Percentiles rank a stretch among this genome's conserved stretches.
These are phyloP conservation scores for Nymphalis polychloros DNA, from an alignment of 2,888 invertebrate species.

Conservation along the genomic window DNA sequence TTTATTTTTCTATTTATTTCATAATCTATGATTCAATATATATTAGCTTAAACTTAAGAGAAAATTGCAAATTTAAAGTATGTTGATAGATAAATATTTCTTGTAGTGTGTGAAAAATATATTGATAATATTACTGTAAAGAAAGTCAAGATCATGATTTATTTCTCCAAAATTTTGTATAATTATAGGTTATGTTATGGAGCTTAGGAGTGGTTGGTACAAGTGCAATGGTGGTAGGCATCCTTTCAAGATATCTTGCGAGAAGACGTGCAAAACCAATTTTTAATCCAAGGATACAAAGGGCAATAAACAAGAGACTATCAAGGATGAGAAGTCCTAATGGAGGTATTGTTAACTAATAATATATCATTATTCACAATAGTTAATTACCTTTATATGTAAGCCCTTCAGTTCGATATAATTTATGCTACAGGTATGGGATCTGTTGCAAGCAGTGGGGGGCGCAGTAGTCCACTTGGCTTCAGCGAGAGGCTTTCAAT, in stretches of 20 bases:
- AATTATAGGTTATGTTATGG: slow-evolving; percentile 84
- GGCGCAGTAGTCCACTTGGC: slow-evolving; percentile 82
- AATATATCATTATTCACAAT: background rate
- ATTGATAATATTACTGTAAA: background rate
- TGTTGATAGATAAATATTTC: no score
- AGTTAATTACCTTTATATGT: background rate
- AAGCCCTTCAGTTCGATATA: no score
- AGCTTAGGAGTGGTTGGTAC: slow-evolving; percentile 85
- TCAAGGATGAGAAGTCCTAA: slow-evolving; percentile 86
- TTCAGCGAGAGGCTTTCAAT: slow-evolving; percentile 85
- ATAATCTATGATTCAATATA: no score
- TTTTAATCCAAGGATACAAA: slow-evolving; percentile 80
- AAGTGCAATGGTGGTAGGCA: slow-evolving; percentile 90
- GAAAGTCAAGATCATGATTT: no score
- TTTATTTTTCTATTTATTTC: background rate
- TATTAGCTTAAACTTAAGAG: no score
- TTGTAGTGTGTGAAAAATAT: background rate
- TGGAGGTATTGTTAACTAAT: slow-evolving; percentile 67
- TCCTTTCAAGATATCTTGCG: slow-evolving; percentile 90
- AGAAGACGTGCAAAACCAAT: slow-evolving; percentile 85
- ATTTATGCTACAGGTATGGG: slow-evolving; percentile 72
- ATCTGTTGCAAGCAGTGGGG: slow-evolving; percentile 85
- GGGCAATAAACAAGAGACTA: slow-evolving; percentile 82
- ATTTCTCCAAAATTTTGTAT: background rate
- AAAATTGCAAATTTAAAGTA: no score